A percentile compares a stretch with the other conserved stretches of the same genome.
Evolutionary conservation across 2,113 vertebrate genomes (phyloP).

Genomic region (Cygnus atratus): DNA sequence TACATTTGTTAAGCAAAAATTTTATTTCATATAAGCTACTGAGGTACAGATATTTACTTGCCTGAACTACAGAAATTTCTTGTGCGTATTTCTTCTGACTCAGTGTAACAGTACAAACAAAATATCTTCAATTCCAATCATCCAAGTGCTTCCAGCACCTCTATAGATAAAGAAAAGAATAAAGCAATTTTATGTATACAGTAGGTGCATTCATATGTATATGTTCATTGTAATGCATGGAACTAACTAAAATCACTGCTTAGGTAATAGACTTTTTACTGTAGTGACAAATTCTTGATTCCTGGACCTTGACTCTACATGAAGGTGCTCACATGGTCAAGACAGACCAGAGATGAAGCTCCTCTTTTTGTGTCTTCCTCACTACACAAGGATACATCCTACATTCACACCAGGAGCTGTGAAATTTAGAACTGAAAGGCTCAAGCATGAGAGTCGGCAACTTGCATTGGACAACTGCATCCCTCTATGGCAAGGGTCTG

Average conservation of each 20-base stretch:
- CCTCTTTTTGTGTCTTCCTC: background rate
- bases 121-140: background rate
- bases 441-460: too few relatives aligned
- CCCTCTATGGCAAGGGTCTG: rapidly evolving
- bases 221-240: background rate
- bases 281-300: background rate
- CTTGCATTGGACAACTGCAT: background rate
- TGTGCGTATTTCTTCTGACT: background rate
- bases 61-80: background rate
- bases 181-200: background rate
- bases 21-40: background rate
- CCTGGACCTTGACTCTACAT: background rate
- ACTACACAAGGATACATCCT: background rate
- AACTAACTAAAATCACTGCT: background rate
- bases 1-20: background rate
- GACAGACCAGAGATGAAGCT: background rate
- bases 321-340: background rate
- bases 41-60: background rate
- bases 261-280: background rate
- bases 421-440: background rate
- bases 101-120: background rate
- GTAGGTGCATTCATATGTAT: background rate
- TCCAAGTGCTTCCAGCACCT: background rate
- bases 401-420: background rate
- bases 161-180: background rate